Base-by-base conservation (phyloP, 2,797 vertebrate species). In the Ctenochaetus hawaiiensis region DNA sequence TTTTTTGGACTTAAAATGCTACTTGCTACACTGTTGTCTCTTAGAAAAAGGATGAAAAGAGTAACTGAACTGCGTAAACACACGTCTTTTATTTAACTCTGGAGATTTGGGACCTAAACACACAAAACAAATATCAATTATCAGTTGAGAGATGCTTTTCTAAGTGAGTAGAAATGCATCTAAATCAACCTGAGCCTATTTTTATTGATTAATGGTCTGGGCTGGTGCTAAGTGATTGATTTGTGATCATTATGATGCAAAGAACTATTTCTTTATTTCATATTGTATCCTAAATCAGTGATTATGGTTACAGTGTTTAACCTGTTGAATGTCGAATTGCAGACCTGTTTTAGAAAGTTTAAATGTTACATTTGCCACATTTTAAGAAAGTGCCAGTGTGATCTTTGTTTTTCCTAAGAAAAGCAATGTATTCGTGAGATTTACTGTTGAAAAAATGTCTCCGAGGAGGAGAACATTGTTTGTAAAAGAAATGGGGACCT, bases 361-460 rank as follows among this genome's bases (percentile, higher is more conserved):
- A 91, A 81, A 83, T 92, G 83, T 92, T 89, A 92, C 87, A 85
- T 91, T 91, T 45, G 67, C 83, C 81, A 89, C 81, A 77, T 62
- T 86, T 87, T 74, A 79, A 76, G 87, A 84, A 78, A 78, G 85
- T 92, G 84, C 87, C 83, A 82, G 87, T 87, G 89, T 87, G 82
- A 84, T 78, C 79, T 85, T 66, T 72, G 85, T 82, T 90, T 89
- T 91, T 89, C 89, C 47, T 61, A 63, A 71, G 87, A 91, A 89
- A 91, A 88, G 63, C 82, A 62, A 82, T 70, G 65, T 82, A 78
- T 82, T 90, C 89, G 82, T 89, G 89, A 90, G 78, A 89, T 87
- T 91, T 88, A 68, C 78, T 86, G 78, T 84, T 74, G 64, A 81
- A 73, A 69, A 69, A 59, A 82, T 76, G 72, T 88, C 75, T 88